phyloP scores from a whole-genome alignment of 2,113 vertebrate species.

The Calidris pygmaea region DNA sequence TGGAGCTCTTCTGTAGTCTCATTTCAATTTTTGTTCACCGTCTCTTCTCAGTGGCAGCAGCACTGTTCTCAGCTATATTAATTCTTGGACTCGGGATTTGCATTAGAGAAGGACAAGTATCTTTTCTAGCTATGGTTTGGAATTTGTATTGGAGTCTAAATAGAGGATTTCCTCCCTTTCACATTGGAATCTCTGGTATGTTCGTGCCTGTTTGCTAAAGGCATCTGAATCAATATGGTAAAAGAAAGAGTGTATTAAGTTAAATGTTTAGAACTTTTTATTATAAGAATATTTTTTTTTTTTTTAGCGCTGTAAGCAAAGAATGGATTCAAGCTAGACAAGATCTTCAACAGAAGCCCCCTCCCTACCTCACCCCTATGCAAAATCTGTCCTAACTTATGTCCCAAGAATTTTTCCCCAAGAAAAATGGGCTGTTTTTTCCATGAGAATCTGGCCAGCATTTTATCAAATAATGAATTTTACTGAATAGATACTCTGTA shows the following conservation, averaged over 20 bases:
- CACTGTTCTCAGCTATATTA: background rate
- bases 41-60: background rate
- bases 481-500: background rate
- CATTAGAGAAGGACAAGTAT: background rate
- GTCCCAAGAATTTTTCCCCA: background rate
- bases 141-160: constrained; percentile 58
- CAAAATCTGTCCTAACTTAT: background rate
- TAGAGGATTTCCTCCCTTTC: constrained; percentile 68
- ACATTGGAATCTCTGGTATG: constrained; percentile 66
- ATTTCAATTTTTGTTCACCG: background rate
- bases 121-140: background rate
- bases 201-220: constrained; percentile 46
- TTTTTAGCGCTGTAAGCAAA: background rate
- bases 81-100: background rate
- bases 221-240: constrained; percentile 37
- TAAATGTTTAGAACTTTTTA: background rate
- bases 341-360: background rate
- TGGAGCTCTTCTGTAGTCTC: background rate
- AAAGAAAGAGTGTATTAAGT: constrained; percentile 24
- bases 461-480: background rate
- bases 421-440: background rate
- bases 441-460: background rate
- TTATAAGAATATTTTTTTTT: background rate
- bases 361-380: background rate
- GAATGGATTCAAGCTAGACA: background rate